Evolutionary conservation across 2,113 vertebrate genomes (phyloP), one percentile per base, ranked within the genome.

Genomic region (Paradoxurus hermaphroditus): DNA sequence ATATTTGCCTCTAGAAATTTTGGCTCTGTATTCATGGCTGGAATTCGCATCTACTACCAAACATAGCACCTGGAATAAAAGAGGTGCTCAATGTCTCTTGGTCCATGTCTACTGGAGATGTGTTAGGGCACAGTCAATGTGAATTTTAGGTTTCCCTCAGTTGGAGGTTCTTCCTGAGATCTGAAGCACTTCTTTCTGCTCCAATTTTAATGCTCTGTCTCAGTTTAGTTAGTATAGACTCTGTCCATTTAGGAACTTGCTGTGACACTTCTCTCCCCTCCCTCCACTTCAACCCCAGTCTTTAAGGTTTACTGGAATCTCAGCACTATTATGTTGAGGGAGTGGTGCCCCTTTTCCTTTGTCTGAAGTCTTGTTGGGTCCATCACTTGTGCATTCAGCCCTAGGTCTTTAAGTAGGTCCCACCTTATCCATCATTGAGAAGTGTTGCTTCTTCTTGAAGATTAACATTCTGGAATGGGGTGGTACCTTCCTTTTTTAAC

Each of bases 1-100:
- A 84, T 39, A 90, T 94, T 92, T 67, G 90, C 94, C 87, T 95
- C 83, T 67, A 86, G 91, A 62, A 75, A 63, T 73, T 73, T 77
- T 72, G 94, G 49, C 65, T 92, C 63, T 82, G 36, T 49, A 13
- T 21, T 72, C 63, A 75, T 79, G 41, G 41, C 75, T 59, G 70
- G 49, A 19, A 31, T 41, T 73, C 53, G 92, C 41, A 49, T 5
- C 72, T 44, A 51, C 81, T 53, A 51, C 62, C 53, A 8, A 39
- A 70, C 34, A 1, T 15, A 23, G 4, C 56, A 46, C 68, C 72
- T 41, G n/a, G 68, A 25, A 56, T 56, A 56, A 56, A 21, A 23
- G 56, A 56, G 18, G 56, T 23, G 21, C 19, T 56, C 56, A 56
- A 23, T 56, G 46, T 75, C 56, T 81, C n/a, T 77, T 34, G 65